Evolutionary conservation across 2,888 invertebrate species (phyloP).

Genomic region (Synanthedon tipuliformis): DNA sequence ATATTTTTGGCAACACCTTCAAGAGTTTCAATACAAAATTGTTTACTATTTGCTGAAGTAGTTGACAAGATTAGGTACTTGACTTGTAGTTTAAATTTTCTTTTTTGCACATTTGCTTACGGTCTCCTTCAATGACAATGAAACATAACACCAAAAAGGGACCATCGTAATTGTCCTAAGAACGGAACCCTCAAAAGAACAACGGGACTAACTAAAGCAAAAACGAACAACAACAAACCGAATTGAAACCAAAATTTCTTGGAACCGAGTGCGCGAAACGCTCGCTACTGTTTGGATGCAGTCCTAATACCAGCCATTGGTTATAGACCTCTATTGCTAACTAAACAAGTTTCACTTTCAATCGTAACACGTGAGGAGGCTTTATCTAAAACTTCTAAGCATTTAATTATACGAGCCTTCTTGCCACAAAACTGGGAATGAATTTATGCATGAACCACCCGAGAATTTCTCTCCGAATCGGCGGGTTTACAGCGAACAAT

Average conservation of each 20-base stretch:
- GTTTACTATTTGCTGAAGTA: too few species aligned
- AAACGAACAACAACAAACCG: conserved; percentile 25
- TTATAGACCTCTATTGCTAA: conserved; percentile 7
- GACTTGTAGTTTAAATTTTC: too few species aligned
- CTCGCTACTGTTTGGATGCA: conserved; percentile 39
- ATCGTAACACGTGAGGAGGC: conserved; percentile 8
- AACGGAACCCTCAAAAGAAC: conserved; percentile 14
- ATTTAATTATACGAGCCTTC: conserved; percentile 52
- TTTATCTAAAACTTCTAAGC: conserved; percentile 41
- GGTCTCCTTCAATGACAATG: too few species aligned
- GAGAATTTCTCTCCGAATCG: conserved; percentile 40
- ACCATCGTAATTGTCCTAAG: too few species aligned
- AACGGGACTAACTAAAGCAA: conserved; percentile 19
- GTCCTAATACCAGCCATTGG: conserved; percentile 11
- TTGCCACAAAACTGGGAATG: conserved; percentile 53
- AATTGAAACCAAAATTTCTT: conserved; percentile 37
- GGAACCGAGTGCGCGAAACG: conserved; percentile 35
- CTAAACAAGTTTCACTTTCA: conserved; percentile 14
- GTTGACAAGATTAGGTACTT: too few species aligned
- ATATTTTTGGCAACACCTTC: too few species aligned
- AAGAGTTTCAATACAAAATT: too few species aligned
- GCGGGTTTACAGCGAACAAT: conserved; percentile 57
- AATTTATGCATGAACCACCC: conserved; percentile 63
- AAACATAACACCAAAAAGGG: too few species aligned
- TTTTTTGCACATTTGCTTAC: too few species aligned